Evolutionary conservation across 1,140 invertebrate genomes (phyloP), one percentile per base, ranked within the genome.

Genomic region (Maconellicoccus hirsutus): DNA sequence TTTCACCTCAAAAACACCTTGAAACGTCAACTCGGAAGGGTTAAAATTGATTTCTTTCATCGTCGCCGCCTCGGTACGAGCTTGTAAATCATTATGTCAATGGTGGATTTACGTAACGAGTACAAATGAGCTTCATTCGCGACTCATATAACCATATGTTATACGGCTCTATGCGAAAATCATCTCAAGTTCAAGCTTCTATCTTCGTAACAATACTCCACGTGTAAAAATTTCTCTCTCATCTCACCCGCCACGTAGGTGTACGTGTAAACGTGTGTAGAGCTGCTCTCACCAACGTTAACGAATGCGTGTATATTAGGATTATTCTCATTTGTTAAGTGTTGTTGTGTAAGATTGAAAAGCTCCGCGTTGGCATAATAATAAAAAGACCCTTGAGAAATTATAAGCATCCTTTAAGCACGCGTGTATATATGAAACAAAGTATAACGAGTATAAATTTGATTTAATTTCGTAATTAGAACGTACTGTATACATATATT

Each of bases 381-480:
- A 52, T 16, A 52, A 52, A 52, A 52, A 52, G 42, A 19, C 42
- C 12, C 42, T 52, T 52, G 42, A 52, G 42, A 52, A 52, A 52
- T 52, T 52, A 19, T 52, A 52, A 52, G 42, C 42, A 52, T 52
- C 42, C 42, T 52, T 52, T 52, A 52, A 52, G 42, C 42, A 52
- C 42, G 42, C 42, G n/a, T 52, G n/a, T 52, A 52, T 52, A 19
- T 33, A 33, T 33, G 42, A 52, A 52, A 52, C 42, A 52, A 52
- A 52, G 42, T 52, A 19, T 52, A 52, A 52, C 42, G 42, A 52
- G 42, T 52, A 19, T 52, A 52, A 52, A 52, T 52, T 52, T 52
- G n/a, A 52, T 52, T 52, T 52, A 52, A 52, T 19, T 52, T 52
- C 42, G n/a, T 52, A 52, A 52, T 52, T 52, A 52, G 42, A 52